phyloP scores from a whole-genome alignment of 2,888 invertebrate species.

The Phoronis australis region DNA sequence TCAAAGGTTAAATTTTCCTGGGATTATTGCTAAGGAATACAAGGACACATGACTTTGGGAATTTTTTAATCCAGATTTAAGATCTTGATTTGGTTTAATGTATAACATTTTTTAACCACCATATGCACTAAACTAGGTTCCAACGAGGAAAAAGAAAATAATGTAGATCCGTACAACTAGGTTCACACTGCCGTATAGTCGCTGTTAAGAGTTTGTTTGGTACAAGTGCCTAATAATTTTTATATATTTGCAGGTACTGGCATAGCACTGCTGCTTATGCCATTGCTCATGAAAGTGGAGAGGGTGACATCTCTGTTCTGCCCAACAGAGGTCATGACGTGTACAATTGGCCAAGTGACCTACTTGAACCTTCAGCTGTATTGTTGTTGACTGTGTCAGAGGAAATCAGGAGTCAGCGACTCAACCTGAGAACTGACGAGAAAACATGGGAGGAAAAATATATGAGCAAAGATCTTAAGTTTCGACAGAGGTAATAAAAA shows the following conservation, averaged over 20 bases:
- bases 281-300: constrained; percentile 26
- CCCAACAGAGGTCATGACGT: constrained; percentile 17
- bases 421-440: constrained; percentile 14
- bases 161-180: too few relatives aligned
- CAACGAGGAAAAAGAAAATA: too few relatives aligned
- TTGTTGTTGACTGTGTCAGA: constrained; percentile 28
- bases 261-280: constrained; percentile 35
- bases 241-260: constrained; percentile 30
- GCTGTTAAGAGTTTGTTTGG: too few relatives aligned
- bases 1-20: too few relatives aligned
- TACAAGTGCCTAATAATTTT: too few relatives aligned
- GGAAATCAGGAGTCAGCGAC: constrained; percentile 21
- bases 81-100: too few relatives aligned
- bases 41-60: too few relatives aligned
- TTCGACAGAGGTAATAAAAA: constrained; percentile 23
- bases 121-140: too few relatives aligned
- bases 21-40: too few relatives aligned
- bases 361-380: constrained; percentile 23
- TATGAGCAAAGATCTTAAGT: constrained; percentile 21
- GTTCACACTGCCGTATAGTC: too few relatives aligned
- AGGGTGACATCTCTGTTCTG: constrained; percentile 13
- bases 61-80: too few relatives aligned
- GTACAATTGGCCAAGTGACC: constrained; percentile 30
- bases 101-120: too few relatives aligned
- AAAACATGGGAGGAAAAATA: constrained; percentile 26